Percentiles rank a stretch among this genome's conserved stretches.
Conservation (phyloP, 2,797 vertebrate species). For the Falco novaeseelandiae region DNA sequence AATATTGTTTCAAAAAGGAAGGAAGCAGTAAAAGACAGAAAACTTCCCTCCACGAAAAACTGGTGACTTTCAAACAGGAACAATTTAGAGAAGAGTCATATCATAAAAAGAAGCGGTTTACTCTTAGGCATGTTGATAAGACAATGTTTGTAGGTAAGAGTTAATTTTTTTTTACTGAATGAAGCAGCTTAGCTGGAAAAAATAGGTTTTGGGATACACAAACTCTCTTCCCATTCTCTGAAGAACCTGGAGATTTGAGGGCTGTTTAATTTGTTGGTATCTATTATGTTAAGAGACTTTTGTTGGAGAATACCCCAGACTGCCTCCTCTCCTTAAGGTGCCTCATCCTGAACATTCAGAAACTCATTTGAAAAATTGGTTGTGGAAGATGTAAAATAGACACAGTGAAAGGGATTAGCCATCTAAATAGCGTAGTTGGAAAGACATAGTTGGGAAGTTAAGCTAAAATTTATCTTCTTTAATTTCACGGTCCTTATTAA, state of each 20-base stretch:
- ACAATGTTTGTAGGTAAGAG: background rate
- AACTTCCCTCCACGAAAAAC: background rate
- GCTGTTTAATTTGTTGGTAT: background rate
- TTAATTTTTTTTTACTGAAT: background rate
- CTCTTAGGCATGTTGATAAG: background rate
- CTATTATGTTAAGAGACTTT: background rate
- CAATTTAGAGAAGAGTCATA: background rate
- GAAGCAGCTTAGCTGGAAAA: background rate
- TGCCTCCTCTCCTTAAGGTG: background rate
- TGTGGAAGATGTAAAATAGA: background rate
- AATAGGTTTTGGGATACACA: background rate
- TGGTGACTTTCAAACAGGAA: background rate
- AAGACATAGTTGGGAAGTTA: background rate
- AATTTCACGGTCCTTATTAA: constrained; percentile 20
- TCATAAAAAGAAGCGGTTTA: background rate
- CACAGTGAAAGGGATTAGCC: background rate
- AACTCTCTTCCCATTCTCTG: background rate
- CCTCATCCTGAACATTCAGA: background rate
- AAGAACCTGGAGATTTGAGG: background rate
- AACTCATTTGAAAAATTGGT: background rate
- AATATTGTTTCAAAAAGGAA: background rate
- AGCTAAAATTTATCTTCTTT: constrained; percentile 20
- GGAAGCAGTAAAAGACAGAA: background rate
- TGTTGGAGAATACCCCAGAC: background rate
- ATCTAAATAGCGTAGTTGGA: background rate